Evolutionary conservation across 2,113 vertebrate species (phyloP), one percentile per base, ranked within the genome.

Genomic region (Tychaedon coryphoeus): DNA sequence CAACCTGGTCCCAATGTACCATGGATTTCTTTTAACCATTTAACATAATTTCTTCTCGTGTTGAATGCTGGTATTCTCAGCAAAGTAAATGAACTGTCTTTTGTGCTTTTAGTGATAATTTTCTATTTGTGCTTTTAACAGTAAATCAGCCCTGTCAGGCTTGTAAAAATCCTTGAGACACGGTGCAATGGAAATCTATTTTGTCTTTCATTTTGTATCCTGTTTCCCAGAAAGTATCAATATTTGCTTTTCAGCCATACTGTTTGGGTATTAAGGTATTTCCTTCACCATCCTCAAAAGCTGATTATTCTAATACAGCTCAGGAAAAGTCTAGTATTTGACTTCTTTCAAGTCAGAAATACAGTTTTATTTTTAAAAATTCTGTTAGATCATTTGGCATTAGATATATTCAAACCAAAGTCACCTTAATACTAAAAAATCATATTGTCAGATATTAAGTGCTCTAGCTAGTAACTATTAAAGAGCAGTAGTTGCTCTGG

Each of bases 351-450:
- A 93, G 79, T 71, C 42, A 86, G 81, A 88, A 94, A 93, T 88
- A 61, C 7, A 70, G 31, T 85, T 92, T 94, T 58, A 81, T 90
- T 85, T 85, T n/a, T 15, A 1, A 8, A 93, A 91, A 81, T 66
- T 91, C 78, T 73, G 28, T 89, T 88, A 72, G 29, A 96, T 92
- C 79, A 95, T 94, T 95, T 58, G 11, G 78, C 80, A 94, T 92
- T 93, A 97, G 95, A 88, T 76, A 89, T 43, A 65, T 65, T 94
- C 79, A 93, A 89, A 91, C 70, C 76, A 97, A 98, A 97, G 97
- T 98, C 97, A 98, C 97, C 97, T 98, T 98, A 97, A 98, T 96
- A 96, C 96, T 98, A 98, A 98, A 98, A 98, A 92, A 67, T 86
- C 79, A 94, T 96, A 96, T 86, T 94, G 86, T 94, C 83, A 91